Base-by-base conservation (phyloP, 2,797 vertebrate species). In the Austrolebias charrua region DNA sequence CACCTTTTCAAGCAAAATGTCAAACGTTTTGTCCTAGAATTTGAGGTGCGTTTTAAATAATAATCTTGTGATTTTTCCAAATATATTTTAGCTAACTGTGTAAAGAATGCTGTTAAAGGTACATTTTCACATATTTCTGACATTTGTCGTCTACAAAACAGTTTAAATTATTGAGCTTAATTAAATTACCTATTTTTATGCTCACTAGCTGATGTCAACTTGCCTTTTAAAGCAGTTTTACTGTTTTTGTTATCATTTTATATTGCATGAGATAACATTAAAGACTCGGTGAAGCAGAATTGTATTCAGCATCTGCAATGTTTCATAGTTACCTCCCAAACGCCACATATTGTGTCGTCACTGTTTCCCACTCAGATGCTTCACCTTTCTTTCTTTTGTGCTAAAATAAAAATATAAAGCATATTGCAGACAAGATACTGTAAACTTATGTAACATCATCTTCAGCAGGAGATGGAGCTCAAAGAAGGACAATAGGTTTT, bases 401-500 rank as follows among this genome's bases (percentile, higher is more conserved):
- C 57, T 73, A 72, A 78, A 51, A 81, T 74, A 68, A 79, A 75
- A 68, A 65, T 62, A 80, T 79, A 90, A 90, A 86, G 82, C 91
- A 82, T 80, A 74, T 82, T 71, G 79, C 78, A 87, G 90, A 90
- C 84, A 88, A 90, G 86, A 93, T 87, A 80, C 75, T 66, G 50
- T 69, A 66, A 78, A 90, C 91, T 90, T 91, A 86, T 80, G 82
- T 84, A 91, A 93, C 89, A 88, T 85, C 76, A 88, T 85, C 76
- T 85, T 81, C 64, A 83, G 77, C 67, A 59, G 68, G 47, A 74
- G 69, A 78, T 86, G 76, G 53, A 76, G 86, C 86, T 81, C 75
- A 58, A 81, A 81, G 79, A 86, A 89, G 94, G 88, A 95, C 94
- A 95, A 95, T 93, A 83, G 90, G 81, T 89, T 92, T 93, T 94